Evolutionary conservation across 2,888 invertebrate species (phyloP).

Genomic region (Apodemia mormo): DNA sequence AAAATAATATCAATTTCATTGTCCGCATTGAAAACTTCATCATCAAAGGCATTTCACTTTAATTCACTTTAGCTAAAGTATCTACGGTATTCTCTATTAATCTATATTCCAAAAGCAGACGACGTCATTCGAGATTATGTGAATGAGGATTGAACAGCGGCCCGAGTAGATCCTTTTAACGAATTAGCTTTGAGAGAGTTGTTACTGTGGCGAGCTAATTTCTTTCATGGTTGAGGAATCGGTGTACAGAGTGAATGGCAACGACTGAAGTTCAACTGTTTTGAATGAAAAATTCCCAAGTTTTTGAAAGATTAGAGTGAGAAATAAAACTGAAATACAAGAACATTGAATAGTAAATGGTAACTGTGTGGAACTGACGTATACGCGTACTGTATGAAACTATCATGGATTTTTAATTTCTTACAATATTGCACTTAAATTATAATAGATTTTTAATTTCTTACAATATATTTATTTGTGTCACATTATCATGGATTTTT

Average conservation of each 20-base stretch:
- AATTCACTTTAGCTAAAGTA: constrained; percentile 27
- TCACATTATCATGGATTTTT: too few relatives aligned
- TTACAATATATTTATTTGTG: too few relatives aligned
- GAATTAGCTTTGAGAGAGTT: constrained; percentile 41
- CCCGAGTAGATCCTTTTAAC: constrained; percentile 40
- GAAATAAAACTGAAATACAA: neutral
- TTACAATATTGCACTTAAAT: too few relatives aligned
- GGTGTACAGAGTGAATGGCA: constrained; percentile 6
- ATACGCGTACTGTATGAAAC: too few relatives aligned
- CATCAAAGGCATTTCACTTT: constrained; percentile 24
- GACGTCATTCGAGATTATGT: constrained; percentile 47
- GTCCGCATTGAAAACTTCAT: neutral
- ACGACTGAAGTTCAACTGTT: constrained; percentile 1
- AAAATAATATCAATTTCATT: neutral
- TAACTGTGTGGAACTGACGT: neutral
- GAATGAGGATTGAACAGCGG: constrained; percentile 41
- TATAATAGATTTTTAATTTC: too few relatives aligned
- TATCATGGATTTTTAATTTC: too few relatives aligned
- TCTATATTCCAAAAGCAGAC: constrained; percentile 37
- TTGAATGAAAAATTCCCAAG: neutral
- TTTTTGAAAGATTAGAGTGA: neutral
- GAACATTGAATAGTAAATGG: neutral
- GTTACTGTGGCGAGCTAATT: constrained; percentile 31
- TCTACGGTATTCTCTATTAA: constrained; percentile 39
- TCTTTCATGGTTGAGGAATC: constrained; percentile 20